Evolutionary conservation across 2,888 invertebrate species (phyloP), one percentile per base, ranked within the genome.

Genomic region (Octodonta nipae): DNA sequence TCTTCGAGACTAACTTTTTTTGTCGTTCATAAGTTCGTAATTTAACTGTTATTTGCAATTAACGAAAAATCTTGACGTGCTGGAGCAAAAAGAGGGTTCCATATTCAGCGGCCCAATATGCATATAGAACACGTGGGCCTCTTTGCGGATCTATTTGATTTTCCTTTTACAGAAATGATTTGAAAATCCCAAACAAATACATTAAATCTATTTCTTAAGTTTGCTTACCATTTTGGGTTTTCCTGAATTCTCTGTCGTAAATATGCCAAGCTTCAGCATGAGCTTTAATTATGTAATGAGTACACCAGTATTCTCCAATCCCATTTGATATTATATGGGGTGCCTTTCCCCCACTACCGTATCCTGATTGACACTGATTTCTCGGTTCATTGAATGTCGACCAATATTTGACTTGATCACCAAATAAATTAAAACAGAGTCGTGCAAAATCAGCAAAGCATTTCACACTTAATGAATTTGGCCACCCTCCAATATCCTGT

Each of bases 241-340:
- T 43, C 35, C 68, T 64, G 54, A 70, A 78, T 7, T 67, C 63
- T 2, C 66, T 58, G 28, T 75, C 51, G 42, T 72, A 77, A 47
- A 75, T 51, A 4, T 65, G 62, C 48, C 75, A 81, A 0, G 68
- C 71, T 46, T 59, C 66, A 0, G 70, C 78, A 45, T 82, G 80
- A 0, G 80, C 73, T 27, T 69, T 52, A 4, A 82, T 57, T 15
- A 77, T 56, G 37, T 70, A 73, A 46, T 75, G 75, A 0, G 63
- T 69, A 32, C 73, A 75, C 39, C 70, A 44, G 49, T 80, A 80
- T 39, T 69, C 68, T 5, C 66, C 70, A 16, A 68, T 53, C 0
- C 75, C 75, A 11, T 22, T 22, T 10, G 22, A 10, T 3, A 2
- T 11, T 3, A n/a, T 20, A n/a, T n/a, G 6, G 20, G 20, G 7